Conservation (phyloP, 2,797 vertebrate genomes). For the Pteronotus mesoamericanus region DNA sequence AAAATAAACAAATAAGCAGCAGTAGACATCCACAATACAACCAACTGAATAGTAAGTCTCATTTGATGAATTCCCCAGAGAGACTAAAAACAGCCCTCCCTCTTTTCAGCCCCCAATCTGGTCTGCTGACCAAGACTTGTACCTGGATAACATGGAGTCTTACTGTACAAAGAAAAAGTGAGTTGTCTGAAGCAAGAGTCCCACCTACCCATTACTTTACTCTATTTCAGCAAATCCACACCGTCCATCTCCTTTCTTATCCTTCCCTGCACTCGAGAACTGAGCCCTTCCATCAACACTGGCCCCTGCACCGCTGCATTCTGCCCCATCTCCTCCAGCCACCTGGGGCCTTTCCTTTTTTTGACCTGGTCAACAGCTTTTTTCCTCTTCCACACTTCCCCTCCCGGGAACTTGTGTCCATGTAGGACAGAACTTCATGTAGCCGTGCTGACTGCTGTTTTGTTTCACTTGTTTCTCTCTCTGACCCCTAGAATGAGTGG, state of each 20-base stretch:
- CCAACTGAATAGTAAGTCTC: not conserved
- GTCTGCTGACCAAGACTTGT: not conserved
- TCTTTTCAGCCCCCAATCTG: not conserved
- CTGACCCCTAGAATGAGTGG: not conserved
- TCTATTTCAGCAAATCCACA: not conserved
- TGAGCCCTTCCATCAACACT: not conserved
- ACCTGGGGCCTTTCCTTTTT: not conserved
- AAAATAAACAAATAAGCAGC: conserved; percentile 42
- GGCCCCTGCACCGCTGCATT: not conserved
- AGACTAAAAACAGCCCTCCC: not conserved
- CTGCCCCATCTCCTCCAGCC: not conserved
- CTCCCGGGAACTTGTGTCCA: not conserved
- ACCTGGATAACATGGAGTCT: not conserved
- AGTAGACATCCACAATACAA: not conserved
- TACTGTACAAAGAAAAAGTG: not conserved
- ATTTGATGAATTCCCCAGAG: not conserved
- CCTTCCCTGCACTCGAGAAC: not conserved
- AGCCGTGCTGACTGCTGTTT: not conserved
- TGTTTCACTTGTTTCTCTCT: not conserved
- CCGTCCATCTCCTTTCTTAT: not conserved
- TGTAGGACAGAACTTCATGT: not conserved
- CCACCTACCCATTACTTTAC: not conserved
- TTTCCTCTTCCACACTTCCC: not conserved
- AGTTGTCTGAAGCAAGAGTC: not conserved
- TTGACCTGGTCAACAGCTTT: not conserved